A percentile compares a stretch with the other conserved stretches of the same genome.
These are phyloP conservation scores for Oopsacas minuta DNA, from an alignment of 37 sponge, comb jelly and placozoan species.

Conservation along the genomic window DNA sequence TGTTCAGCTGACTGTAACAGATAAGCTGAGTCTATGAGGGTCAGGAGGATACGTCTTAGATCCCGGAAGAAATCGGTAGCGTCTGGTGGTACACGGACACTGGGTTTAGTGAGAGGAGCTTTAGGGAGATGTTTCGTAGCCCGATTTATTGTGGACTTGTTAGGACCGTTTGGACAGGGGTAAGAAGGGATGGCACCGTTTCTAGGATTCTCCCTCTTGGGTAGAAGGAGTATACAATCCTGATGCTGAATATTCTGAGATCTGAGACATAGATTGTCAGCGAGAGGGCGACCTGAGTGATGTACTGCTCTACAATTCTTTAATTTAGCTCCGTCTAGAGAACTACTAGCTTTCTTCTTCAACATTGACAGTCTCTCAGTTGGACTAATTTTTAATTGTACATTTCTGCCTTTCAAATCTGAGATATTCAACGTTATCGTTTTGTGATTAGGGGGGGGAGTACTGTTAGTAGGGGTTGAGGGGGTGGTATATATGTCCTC, in stretches of 20 bases:
- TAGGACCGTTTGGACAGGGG: constrained; percentile 17
- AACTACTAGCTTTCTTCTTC: constrained; percentile 5
- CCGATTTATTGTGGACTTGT: background rate
- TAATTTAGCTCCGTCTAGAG: background rate
- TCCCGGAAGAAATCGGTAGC: background rate
- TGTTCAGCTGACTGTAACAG: background rate
- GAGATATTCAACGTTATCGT: background rate
- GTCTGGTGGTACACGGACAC: background rate
- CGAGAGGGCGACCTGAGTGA: background rate
- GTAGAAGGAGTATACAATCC: background rate
- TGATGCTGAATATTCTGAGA: background rate
- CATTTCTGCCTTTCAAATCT: background rate
- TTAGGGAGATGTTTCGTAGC: background rate
- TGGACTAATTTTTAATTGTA: background rate
- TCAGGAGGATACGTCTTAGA: constrained; percentile 8
- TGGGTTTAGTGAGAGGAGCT: background rate
- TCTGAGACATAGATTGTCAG: background rate
- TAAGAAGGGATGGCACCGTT: background rate
- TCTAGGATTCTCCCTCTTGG: background rate
- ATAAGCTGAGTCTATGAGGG: background rate
- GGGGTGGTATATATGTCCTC: background rate
- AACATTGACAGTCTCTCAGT: background rate
- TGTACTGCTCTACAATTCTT: constrained; percentile 10
- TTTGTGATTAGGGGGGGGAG: background rate
- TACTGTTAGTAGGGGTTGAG: background rate